Percentiles rank a stretch among this genome's conserved stretches.
Conservation (phyloP, 2,797 vertebrate species). For the Falco peregrinus region DNA sequence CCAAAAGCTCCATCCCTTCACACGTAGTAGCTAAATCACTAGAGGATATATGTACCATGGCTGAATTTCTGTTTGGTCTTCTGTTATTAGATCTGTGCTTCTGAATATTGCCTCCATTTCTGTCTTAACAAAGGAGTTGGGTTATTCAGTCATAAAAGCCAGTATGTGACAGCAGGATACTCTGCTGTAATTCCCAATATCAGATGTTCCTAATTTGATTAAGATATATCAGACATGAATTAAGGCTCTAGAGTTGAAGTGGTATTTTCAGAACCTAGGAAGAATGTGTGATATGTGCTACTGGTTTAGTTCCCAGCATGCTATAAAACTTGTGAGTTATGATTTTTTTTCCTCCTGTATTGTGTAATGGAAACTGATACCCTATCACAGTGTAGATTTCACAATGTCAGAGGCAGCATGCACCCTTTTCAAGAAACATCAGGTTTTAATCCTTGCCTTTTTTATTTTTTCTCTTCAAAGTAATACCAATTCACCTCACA, state of each 20-base stretch:
- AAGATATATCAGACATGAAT: background rate
- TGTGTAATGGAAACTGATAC: background rate
- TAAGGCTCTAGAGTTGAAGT: background rate
- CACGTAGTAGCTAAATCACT: background rate
- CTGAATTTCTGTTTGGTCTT: background rate
- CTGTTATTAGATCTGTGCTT: background rate
- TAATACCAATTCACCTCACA: background rate
- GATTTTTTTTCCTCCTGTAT: background rate
- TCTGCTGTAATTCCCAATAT: background rate
- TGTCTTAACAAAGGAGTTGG: background rate
- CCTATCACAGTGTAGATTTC: background rate
- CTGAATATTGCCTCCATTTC: background rate
- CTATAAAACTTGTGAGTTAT: background rate
- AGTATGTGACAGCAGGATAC: background rate
- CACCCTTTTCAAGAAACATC: background rate
- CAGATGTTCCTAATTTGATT: background rate
- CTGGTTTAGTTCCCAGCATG: background rate
- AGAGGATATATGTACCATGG: rapidly evolving
- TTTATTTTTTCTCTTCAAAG: background rate
- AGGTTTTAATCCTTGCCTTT: background rate
- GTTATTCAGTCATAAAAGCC: background rate
- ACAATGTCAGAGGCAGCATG: background rate
- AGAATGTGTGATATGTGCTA: background rate
- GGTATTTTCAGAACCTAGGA: background rate
- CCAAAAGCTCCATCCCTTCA: background rate